Evolutionary conservation across 1,140 invertebrate species (phyloP).

Genomic region (Papilio glaucus): DNA sequence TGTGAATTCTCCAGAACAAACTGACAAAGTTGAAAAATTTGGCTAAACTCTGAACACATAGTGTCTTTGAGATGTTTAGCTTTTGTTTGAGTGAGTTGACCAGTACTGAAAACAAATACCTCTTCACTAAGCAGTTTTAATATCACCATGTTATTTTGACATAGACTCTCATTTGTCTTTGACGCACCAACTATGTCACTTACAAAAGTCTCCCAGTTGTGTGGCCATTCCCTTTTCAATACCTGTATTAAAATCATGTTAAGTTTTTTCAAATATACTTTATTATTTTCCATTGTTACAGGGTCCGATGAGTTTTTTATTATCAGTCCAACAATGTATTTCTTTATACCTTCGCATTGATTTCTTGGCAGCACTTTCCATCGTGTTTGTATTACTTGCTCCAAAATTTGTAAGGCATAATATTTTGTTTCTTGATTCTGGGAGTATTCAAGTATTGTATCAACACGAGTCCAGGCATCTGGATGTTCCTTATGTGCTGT

Average conservation of each 20-base stretch:
- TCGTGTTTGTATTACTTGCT: conserved; percentile 99
- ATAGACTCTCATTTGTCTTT: conserved; percentile 99
- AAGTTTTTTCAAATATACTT: conserved; percentile 98
- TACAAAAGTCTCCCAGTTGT: conserved; percentile 99
- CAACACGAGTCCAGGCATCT: conserved; percentile 99
- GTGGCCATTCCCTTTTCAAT: conserved; percentile 99
- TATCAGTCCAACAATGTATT: conserved; percentile 99
- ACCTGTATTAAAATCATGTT: conserved; percentile 99
- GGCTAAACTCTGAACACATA: conserved; percentile 99
- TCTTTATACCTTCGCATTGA: conserved; percentile 99
- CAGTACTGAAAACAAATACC: conserved; percentile 99
- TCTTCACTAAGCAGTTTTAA: conserved; percentile 99
- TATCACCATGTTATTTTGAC: conserved; percentile 99
- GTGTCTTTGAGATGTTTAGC: conserved; percentile 99
- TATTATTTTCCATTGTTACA: conserved; percentile 94
- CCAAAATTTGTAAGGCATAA: conserved; percentile 99
- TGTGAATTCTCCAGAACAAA: conserved; percentile 99
- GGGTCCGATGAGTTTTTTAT: conserved; percentile 99
- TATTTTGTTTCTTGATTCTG: conserved; percentile 99
- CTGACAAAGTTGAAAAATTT: conserved; percentile 98
- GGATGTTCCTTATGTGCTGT: conserved; percentile 98
- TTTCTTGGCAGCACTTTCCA: conserved; percentile 99
- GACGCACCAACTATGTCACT: conserved; percentile 99
- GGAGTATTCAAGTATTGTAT: conserved; percentile 98
- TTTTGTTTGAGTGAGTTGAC: conserved; percentile 99